phyloP scores from a whole-genome alignment of 1,140 invertebrate genomes.

The Drosophila murphyi region DNA sequence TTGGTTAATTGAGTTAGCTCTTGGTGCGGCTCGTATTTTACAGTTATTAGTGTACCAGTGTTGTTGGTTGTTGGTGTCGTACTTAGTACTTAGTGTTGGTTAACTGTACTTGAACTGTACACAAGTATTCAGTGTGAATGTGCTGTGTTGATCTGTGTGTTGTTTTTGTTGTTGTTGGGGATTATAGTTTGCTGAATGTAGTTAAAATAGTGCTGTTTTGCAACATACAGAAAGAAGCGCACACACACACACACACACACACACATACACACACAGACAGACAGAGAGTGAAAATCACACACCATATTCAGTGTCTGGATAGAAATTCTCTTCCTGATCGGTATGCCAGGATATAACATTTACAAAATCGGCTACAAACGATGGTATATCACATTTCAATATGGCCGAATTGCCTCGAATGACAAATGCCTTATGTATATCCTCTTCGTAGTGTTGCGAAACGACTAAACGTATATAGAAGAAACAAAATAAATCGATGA shows the following conservation, averaged over 20 bases:
- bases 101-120: constrained; percentile 61
- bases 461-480: constrained; percentile 87
- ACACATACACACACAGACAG: constrained; percentile 11
- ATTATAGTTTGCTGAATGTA: constrained; percentile 37
- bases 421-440: constrained; percentile 96
- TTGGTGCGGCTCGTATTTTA: constrained; percentile 13
- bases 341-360: constrained; percentile 95
- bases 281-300: constrained; percentile 56
- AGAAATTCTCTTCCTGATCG: constrained; percentile 90
- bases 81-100: constrained; percentile 66
- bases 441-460: constrained; percentile 93
- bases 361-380: constrained; percentile 96
- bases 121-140: constrained; percentile 43
- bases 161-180: constrained; percentile 38
- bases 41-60: constrained; percentile 19
- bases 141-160: constrained; percentile 32
- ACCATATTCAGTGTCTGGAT: constrained; percentile 88
- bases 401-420: constrained; percentile 96
- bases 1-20: constrained; percentile 67
- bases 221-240: constrained; percentile 38
- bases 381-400: constrained; percentile 95
- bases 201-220: constrained; percentile 59
- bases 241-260: constrained; percentile 46
- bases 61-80: constrained; percentile 34
- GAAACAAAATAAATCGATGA: constrained; percentile 63